phyloP scores from a whole-genome alignment of 2,113 vertebrate genomes.

The Ahaetulla prasina region DNA sequence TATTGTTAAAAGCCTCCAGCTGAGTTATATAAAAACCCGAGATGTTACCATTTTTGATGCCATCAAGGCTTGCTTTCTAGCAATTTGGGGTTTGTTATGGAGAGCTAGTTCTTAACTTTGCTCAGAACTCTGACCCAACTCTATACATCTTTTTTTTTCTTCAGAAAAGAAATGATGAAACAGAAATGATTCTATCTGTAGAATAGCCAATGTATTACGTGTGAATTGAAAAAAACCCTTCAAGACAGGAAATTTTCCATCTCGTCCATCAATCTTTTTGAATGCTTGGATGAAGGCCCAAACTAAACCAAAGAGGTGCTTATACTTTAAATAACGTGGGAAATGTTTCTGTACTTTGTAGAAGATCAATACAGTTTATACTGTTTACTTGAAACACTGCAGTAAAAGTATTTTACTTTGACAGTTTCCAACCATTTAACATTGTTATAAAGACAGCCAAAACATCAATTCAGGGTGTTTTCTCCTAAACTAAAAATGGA shows the following conservation, averaged over 20 bases:
- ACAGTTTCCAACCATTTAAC: slow-evolving; percentile 62
- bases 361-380: slow-evolving; percentile 70
- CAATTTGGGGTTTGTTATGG: slow-evolving; percentile 26
- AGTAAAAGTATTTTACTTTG: slow-evolving; percentile 60
- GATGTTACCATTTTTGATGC: slow-evolving; percentile 11
- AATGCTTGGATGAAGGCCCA: slow-evolving; percentile 42
- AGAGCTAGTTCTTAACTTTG: slow-evolving; percentile 15
- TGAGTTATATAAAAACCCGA: slow-evolving; percentile 4
- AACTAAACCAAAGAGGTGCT: slow-evolving; percentile 62
- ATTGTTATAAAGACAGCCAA: slow-evolving; percentile 62
- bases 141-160: slow-evolving; percentile 1
- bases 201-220: slow-evolving; percentile 18
- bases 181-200: slow-evolving; percentile 27
- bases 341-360: slow-evolving; percentile 53
- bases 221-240: slow-evolving; percentile 43
- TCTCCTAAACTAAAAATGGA: slow-evolving; percentile 59
- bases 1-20: slow-evolving; percentile 11
- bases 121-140: neutral
- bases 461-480: slow-evolving; percentile 53
- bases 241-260: slow-evolving; percentile 13
- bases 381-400: slow-evolving; percentile 49
- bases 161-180: slow-evolving; percentile 33
- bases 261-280: slow-evolving; percentile 14
- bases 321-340: slow-evolving; percentile 63
- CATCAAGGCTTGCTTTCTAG: neutral